Evolutionary conservation across 2,113 vertebrate species (phyloP).

Genomic region (Oryzias woworae): DNA sequence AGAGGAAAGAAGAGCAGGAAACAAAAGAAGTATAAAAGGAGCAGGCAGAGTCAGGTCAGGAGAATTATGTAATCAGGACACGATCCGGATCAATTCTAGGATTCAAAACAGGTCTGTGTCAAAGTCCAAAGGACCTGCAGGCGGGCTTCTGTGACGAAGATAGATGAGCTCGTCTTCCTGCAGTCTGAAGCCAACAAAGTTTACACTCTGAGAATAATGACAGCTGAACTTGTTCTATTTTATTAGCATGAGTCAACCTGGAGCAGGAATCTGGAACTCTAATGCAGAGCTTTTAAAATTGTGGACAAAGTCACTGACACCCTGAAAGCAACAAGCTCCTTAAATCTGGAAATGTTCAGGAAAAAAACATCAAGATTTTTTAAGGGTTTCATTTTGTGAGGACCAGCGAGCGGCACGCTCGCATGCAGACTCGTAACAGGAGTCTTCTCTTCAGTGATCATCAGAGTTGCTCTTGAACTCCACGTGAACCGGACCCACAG

Average conservation of each 20-base stretch:
- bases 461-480: conserved; percentile 64
- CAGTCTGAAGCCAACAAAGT: conserved; percentile 41
- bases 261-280: conserved; percentile 73
- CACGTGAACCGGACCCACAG: conserved; percentile 45
- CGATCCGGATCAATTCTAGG: conserved; percentile 11
- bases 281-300: conserved; percentile 47
- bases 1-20: conserved; percentile 6
- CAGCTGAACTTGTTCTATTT: conserved; percentile 63
- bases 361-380: background rate
- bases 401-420: conserved; percentile 42
- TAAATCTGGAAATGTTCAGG: conserved; percentile 8
- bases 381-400: background rate
- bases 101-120: background rate
- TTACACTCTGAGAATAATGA: conserved; percentile 38
- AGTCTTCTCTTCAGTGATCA: conserved; percentile 57
- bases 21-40: conserved; percentile 16
- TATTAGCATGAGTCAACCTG: conserved; percentile 73
- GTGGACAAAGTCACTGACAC: conserved; percentile 28
- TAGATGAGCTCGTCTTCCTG: conserved; percentile 47
- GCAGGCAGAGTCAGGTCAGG: conserved; percentile 16
- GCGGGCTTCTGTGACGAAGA: conserved; percentile 49
- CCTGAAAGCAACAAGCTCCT: conserved; percentile 32
- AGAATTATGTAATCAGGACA: conserved; percentile 20
- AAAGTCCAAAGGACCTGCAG: conserved; percentile 12
- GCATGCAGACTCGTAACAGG: conserved; percentile 51